Evolutionary conservation across 2,113 vertebrate genomes (phyloP).

Genomic region (Erinaceus europaeus): DNA sequence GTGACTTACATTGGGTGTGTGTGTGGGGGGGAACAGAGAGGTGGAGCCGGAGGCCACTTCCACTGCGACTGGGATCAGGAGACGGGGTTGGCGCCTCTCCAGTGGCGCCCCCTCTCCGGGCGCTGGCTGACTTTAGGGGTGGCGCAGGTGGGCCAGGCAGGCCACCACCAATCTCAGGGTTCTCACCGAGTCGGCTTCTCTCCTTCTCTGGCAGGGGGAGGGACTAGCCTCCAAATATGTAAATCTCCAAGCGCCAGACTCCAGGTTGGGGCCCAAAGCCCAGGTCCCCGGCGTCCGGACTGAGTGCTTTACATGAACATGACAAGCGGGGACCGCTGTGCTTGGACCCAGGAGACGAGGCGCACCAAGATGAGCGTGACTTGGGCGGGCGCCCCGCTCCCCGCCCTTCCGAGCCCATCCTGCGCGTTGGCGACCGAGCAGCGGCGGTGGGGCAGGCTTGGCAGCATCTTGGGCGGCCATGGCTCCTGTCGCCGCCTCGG

Average conservation of each 20-base stretch:
- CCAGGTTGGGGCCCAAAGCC: conserved; percentile 57
- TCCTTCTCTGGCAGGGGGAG: conserved; percentile 6
- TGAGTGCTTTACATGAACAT: conserved; percentile 64
- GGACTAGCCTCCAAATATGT: conserved; percentile 61
- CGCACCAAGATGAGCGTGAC: too few relatives aligned
- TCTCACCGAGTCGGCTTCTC: not conserved
- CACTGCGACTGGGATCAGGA: not conserved
- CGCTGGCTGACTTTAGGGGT: not conserved
- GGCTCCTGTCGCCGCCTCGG: conserved; percentile 43
- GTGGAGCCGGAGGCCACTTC: not conserved
- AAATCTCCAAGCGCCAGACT: conserved; percentile 58
- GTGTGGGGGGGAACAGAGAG: not conserved
- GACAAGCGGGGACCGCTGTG: too few relatives aligned
- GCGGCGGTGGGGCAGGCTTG: too few relatives aligned
- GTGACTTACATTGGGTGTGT: not conserved
- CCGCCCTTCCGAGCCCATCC: conserved; percentile 61
- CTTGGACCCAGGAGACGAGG: too few relatives aligned
- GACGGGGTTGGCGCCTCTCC: not conserved
- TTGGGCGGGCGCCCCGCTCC: conserved; percentile 69
- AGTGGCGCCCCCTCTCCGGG: not conserved
- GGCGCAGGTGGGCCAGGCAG: conserved; percentile 49
- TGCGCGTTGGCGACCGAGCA: conserved; percentile 45
- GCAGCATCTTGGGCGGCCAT: too few relatives aligned
- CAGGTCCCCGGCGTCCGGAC: conserved; percentile 48
- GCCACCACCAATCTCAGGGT: not conserved